These are phyloP conservation scores for Drosophila nr. medialis DNA, from an alignment of 2,888 invertebrate species.

Conservation along the genomic window DNA sequence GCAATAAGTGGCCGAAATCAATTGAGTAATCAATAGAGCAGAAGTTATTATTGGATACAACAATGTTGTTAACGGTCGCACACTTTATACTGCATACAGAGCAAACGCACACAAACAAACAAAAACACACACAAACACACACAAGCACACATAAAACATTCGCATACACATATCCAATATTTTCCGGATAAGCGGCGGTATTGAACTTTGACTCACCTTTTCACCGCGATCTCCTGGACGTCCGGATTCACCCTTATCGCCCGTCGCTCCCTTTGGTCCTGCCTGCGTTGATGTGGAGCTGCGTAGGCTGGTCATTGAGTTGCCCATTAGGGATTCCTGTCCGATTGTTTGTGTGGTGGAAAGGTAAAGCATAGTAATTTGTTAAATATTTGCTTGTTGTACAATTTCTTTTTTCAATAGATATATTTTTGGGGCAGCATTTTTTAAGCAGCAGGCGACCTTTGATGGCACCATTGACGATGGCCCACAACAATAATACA, in stretches of 20 bases:
- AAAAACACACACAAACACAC: not conserved
- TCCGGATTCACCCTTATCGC: slow-evolving; percentile 88
- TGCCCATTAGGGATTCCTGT: slow-evolving; percentile 88
- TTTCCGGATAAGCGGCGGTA: slow-evolving; percentile 29
- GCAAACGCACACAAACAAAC: slow-evolving; percentile 18
- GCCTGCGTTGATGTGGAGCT: slow-evolving; percentile 88
- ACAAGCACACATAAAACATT: slow-evolving; percentile 14
- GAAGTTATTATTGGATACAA: slow-evolving; percentile 75
- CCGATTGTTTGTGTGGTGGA: slow-evolving; percentile 19
- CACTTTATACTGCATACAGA: slow-evolving; percentile 55
- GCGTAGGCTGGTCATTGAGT: slow-evolving; percentile 86
- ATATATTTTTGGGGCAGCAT: slow-evolving; percentile 52
- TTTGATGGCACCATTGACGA: slow-evolving; percentile 30
- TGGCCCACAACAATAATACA: slow-evolving; percentile 47
- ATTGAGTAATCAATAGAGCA: slow-evolving; percentile 82
- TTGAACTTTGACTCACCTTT: slow-evolving; percentile 86
- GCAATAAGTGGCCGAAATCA: slow-evolving; percentile 63
- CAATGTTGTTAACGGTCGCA: slow-evolving; percentile 39
- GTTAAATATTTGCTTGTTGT: slow-evolving; percentile 80
- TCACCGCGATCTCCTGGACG: slow-evolving; percentile 90
- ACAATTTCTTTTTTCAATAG: slow-evolving; percentile 78
- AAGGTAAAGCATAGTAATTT: slow-evolving; percentile 72
- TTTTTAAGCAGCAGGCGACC: slow-evolving; percentile 59
- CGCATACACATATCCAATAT: slow-evolving; percentile 14
- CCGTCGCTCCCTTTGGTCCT: slow-evolving; percentile 91